Conservation (phyloP, 1,140 invertebrate species). For the Drosophila takahashii region DNA sequence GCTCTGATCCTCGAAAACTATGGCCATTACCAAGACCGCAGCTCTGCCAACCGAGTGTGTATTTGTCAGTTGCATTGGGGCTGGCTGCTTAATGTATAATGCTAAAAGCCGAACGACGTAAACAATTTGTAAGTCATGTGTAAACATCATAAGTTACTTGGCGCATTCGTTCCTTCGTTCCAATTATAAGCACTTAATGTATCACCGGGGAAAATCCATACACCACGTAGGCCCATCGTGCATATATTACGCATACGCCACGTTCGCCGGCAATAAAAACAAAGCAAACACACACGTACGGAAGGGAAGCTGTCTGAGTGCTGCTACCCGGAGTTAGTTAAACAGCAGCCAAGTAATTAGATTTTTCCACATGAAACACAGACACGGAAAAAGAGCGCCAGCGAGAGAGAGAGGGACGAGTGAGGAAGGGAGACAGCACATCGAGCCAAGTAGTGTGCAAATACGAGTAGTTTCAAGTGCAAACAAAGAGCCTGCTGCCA, state of each 20-base stretch:
- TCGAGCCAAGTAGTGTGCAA: conserved; percentile 42
- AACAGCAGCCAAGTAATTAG: conserved; percentile 79
- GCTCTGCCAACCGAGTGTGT: conserved; percentile 34
- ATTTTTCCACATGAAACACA: conserved; percentile 73
- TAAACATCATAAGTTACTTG: conserved; percentile 79
- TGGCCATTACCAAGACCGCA: conserved; percentile 60
- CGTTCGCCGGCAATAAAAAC: conserved; percentile 63
- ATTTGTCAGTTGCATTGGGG: conserved; percentile 21
- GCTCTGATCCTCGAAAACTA: conserved; percentile 26
- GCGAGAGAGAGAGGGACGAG: not conserved
- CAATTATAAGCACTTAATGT: conserved; percentile 83
- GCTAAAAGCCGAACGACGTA: conserved; percentile 70
- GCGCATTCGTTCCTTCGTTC: conserved; percentile 78
- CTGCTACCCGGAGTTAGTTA: conserved; percentile 58
- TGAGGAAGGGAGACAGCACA: conserved; percentile 4
- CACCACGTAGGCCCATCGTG: conserved; percentile 47
- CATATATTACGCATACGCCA: conserved; percentile 76
- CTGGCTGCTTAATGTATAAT: not conserved
- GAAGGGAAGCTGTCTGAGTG: conserved; percentile 8
- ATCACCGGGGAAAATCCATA: conserved; percentile 30
- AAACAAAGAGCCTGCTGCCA: conserved; percentile 65
- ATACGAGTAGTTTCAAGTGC: conserved; percentile 71
- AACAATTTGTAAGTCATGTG: conserved; percentile 84
- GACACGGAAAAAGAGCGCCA: not conserved
- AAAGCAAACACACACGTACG: conserved; percentile 46